Percentiles rank a stretch among this genome's conserved stretches.
phyloP scores from a whole-genome alignment of 1,140 invertebrate species.

The Drosophila willistoni region DNA sequence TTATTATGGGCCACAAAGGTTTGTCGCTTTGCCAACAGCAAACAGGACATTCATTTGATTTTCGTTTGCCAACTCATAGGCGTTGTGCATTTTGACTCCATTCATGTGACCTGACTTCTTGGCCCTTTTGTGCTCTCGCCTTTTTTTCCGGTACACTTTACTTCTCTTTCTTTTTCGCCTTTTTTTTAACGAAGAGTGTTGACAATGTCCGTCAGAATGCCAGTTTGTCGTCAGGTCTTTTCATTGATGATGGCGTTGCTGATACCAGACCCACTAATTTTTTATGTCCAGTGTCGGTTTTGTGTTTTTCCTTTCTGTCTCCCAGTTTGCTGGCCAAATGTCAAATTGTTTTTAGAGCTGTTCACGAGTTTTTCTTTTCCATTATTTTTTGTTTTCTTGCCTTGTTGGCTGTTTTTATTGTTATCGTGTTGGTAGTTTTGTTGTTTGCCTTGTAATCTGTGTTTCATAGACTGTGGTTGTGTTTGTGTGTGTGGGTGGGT shows the following conservation, averaged over 20 bases:
- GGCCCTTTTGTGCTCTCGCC: slow-evolving; percentile 17
- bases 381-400: slow-evolving; percentile 36
- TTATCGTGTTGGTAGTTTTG: slow-evolving; percentile 59
- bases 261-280: slow-evolving; percentile 79
- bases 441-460: slow-evolving; percentile 17
- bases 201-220: slow-evolving; percentile 62
- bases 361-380: slow-evolving; percentile 28
- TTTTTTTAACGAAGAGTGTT: slow-evolving; percentile 56
- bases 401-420: slow-evolving; percentile 64
- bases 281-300: slow-evolving; percentile 59
- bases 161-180: slow-evolving; percentile 15
- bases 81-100: slow-evolving; percentile 44
- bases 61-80: slow-evolving; percentile 71
- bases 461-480: slow-evolving; percentile 12
- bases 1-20: slow-evolving; percentile 66
- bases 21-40: slow-evolving; percentile 62
- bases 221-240: slow-evolving; percentile 26
- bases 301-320: slow-evolving; percentile 12
- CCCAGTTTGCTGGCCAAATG: slow-evolving; percentile 70
- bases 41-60: slow-evolving; percentile 63
- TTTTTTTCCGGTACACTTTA: slow-evolving; percentile 15
- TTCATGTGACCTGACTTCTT: slow-evolving; percentile 31
- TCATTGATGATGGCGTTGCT: slow-evolving; percentile 72
- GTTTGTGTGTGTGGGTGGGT: slow-evolving; percentile 30
- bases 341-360: slow-evolving; percentile 80